phyloP scores from a whole-genome alignment of 2,113 vertebrate genomes.

The Macroglossus sobrinus region DNA sequence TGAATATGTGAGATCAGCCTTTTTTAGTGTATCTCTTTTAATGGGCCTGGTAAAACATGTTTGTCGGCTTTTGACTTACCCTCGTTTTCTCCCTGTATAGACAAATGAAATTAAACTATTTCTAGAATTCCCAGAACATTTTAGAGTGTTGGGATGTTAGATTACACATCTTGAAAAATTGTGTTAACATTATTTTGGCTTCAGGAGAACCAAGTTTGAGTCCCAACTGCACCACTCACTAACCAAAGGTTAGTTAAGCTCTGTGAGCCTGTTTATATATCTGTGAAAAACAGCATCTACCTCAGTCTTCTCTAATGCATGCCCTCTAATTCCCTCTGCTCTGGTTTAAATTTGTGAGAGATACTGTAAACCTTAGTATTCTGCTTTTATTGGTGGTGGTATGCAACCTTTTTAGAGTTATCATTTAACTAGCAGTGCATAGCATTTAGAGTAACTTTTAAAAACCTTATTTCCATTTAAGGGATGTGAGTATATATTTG shows the following conservation, averaged over 20 bases:
- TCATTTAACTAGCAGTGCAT: background rate
- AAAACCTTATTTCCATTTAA: background rate
- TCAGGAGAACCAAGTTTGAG: background rate
- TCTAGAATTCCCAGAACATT: background rate
- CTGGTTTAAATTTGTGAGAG: background rate
- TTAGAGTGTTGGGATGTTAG: background rate
- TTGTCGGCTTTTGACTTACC: background rate
- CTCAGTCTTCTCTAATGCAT: background rate
- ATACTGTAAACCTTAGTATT: background rate
- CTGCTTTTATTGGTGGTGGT: background rate
- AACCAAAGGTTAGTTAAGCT: background rate
- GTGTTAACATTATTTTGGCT: background rate
- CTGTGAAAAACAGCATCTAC: background rate
- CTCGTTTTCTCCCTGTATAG: background rate
- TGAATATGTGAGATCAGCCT: background rate
- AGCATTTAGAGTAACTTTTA: background rate
- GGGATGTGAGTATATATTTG: background rate
- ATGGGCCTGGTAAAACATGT: background rate
- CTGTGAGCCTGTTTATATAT: background rate
- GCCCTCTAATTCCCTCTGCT: background rate
- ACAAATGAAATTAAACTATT: background rate
- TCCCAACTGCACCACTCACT: background rate
- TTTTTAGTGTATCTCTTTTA: background rate
- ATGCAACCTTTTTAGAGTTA: background rate
- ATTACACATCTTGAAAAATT: background rate